Percentiles rank a stretch among this genome's conserved stretches.
These are phyloP conservation scores for Trypoxylus dichotomus DNA, from an alignment of 1,140 invertebrate species.

Conservation along the genomic window DNA sequence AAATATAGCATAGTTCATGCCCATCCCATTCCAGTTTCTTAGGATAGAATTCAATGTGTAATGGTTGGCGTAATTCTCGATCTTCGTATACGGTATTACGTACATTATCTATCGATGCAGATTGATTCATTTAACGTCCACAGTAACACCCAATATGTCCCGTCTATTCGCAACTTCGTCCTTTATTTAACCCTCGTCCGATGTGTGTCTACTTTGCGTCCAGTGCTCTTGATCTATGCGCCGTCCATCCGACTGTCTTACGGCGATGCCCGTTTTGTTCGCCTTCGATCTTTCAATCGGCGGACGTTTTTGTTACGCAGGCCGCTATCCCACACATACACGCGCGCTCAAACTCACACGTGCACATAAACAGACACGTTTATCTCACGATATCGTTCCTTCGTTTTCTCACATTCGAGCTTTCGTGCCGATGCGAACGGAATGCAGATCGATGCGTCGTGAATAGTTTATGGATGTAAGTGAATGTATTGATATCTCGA, in stretches of 20 bases:
- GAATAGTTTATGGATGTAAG: constrained; percentile 3
- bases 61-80: background rate
- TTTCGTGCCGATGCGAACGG: background rate
- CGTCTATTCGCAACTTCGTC: too few relatives aligned
- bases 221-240: background rate
- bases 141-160: background rate
- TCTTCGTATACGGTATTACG: too few relatives aligned
- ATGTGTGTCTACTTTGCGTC: constrained; percentile 5
- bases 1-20: too few relatives aligned
- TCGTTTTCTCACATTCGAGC: too few relatives aligned
- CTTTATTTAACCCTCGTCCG: background rate
- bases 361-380: background rate
- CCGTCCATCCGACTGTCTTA: background rate
- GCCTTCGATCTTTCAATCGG: background rate
- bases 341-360: background rate
- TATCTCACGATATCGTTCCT: background rate
- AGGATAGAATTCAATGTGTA: too few relatives aligned
- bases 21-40: too few relatives aligned
- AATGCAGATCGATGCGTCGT: background rate
- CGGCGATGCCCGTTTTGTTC: background rate
- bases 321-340: background rate
- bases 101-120: background rate
- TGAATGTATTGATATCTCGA: background rate
- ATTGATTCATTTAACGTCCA: constrained; percentile 16
- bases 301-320: background rate